These are phyloP conservation scores for Sebastes minor DNA, from an alignment of 2,797 vertebrate genomes.

Conservation along the genomic window DNA sequence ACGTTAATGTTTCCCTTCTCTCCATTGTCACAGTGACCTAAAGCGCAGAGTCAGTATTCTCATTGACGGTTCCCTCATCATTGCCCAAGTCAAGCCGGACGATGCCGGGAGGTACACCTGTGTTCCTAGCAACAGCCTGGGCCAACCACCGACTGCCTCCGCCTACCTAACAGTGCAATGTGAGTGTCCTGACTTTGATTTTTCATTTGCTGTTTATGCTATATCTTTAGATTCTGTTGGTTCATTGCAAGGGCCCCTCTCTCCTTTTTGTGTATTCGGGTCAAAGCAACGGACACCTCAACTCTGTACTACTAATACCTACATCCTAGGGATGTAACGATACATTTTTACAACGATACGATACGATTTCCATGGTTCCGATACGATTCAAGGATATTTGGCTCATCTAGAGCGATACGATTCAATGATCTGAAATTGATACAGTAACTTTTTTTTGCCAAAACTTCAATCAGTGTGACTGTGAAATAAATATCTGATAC, in stretches of 20 bases:
- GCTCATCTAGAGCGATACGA: too few relatives aligned
- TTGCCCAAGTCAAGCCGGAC: constrained; percentile 95
- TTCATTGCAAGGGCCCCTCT: neutral
- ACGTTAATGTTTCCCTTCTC: neutral
- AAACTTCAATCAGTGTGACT: too few relatives aligned
- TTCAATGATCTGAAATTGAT: too few relatives aligned
- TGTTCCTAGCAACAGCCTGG: constrained; percentile 98
- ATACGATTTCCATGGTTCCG: too few relatives aligned
- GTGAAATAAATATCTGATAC: too few relatives aligned
- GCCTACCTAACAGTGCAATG: constrained; percentile 96
- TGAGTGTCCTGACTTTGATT: constrained; percentile 77
- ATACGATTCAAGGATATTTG: too few relatives aligned
- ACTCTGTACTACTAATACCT: neutral
- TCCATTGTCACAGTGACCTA: constrained; percentile 85
- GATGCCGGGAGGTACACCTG: constrained; percentile 97
- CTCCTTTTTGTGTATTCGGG: neutral
- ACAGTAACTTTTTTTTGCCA: too few relatives aligned
- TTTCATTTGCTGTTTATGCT: neutral
- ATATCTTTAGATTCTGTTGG: neutral
- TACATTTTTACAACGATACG: too few relatives aligned
- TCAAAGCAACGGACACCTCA: neutral
- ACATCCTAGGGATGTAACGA: neutral
- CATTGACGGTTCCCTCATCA: constrained; percentile 96
- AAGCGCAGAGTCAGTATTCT: constrained; percentile 97
- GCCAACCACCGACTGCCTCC: constrained; percentile 92